A percentile compares a stretch with the other conserved stretches of the same genome.
Evolutionary conservation across 2,797 vertebrate species (phyloP).

Genomic region (Phoebastria nigripes): DNA sequence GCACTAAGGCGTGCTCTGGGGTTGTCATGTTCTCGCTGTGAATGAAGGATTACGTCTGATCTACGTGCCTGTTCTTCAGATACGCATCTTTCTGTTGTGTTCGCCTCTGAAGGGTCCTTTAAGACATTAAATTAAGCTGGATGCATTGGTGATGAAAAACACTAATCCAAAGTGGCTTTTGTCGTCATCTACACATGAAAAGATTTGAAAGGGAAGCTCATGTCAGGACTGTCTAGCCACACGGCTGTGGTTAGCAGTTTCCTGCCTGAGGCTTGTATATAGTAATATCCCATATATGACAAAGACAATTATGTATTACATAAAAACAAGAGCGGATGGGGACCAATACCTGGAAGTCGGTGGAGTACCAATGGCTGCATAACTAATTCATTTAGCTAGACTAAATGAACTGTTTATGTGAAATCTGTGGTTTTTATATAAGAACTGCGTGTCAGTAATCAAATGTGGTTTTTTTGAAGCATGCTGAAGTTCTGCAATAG

Average conservation of each 20-base stretch:
- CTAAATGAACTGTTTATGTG: not conserved
- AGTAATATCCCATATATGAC: not conserved
- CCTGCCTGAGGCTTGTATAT: not conserved
- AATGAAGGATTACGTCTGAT: not conserved
- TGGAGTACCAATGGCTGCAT: not conserved
- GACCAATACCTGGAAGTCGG: not conserved
- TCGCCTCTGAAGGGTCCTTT: not conserved
- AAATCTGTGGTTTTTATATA: not conserved
- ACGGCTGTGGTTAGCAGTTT: not conserved
- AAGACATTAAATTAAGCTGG: not conserved
- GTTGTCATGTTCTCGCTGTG: accelerated
- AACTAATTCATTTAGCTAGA: not conserved
- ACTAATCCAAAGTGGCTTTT: not conserved
- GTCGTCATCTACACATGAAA: not conserved
- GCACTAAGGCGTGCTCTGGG: not conserved
- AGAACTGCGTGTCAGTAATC: not conserved
- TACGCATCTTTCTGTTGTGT: not conserved
- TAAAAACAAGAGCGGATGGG: not conserved
- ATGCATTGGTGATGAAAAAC: not conserved
- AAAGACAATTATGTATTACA: not conserved
- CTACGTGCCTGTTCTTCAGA: not conserved
- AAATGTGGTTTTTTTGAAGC: not conserved
- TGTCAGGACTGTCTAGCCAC: not conserved
- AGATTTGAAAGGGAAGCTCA: not conserved
- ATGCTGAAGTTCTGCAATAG: not conserved